A percentile compares a stretch with the other conserved stretches of the same genome.
These are phyloP conservation scores for Dasyurus viverrinus DNA, from an alignment of 2,113 vertebrate species.

Conservation along the genomic window DNA sequence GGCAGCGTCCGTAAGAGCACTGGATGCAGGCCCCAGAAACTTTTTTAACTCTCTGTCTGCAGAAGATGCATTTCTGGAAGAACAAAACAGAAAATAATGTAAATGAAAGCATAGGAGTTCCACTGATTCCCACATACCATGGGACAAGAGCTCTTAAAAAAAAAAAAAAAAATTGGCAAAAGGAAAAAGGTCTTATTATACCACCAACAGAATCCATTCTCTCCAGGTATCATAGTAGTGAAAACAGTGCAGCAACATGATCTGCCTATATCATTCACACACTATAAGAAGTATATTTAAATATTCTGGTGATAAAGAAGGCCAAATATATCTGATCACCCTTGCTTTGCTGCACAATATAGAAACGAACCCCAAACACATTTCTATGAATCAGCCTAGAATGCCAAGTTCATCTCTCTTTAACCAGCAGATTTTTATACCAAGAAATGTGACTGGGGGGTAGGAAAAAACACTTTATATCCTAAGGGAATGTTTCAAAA, in stretches of 20 bases:
- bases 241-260: slow-evolving; percentile 9
- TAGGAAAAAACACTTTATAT: slow-evolving; percentile 28
- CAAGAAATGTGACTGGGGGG: neutral
- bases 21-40: slow-evolving; percentile 94
- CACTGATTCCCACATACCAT: slow-evolving; percentile 13
- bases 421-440: neutral
- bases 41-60: slow-evolving; percentile 90
- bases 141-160: slow-evolving; percentile 41
- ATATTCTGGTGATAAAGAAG: neutral
- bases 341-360: neutral
- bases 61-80: slow-evolving; percentile 95
- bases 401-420: slow-evolving; percentile 15
- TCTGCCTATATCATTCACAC: neutral
- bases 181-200: neutral
- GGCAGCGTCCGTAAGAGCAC: slow-evolving; percentile 94
- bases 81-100: slow-evolving; percentile 65
- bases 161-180: neutral
- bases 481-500: slow-evolving; percentile 42
- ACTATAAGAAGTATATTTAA: slow-evolving; percentile 21
- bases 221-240: neutral
- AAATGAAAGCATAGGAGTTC: slow-evolving; percentile 30
- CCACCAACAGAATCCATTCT: slow-evolving; percentile 44
- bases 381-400: neutral
- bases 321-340: slow-evolving; percentile 11
- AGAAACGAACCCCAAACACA: neutral